Evolutionary conservation across 2,797 vertebrate species (phyloP).

Genomic region (Pteropus rufus): DNA sequence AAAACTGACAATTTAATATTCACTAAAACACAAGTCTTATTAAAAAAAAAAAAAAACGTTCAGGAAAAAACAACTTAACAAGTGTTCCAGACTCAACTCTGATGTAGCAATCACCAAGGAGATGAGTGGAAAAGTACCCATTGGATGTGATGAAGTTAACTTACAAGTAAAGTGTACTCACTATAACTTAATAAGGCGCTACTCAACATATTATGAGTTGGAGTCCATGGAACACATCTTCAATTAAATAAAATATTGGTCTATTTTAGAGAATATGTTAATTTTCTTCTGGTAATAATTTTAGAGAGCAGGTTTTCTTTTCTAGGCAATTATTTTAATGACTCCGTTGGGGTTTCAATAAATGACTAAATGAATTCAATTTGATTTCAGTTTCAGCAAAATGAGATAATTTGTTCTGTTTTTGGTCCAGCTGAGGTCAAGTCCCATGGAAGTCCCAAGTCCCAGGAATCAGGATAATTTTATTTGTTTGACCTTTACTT

Average conservation of each 20-base stretch:
- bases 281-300: slow-evolving; percentile 65
- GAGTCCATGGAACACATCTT: background rate
- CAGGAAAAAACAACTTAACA: background rate
- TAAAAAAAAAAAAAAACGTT: background rate
- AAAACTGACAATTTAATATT: background rate
- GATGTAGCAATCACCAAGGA: background rate
- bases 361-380: slow-evolving; percentile 54
- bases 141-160: background rate
- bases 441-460: background rate
- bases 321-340: slow-evolving; percentile 59
- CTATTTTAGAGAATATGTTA: slow-evolving; percentile 33
- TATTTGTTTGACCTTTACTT: background rate
- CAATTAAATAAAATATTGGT: slow-evolving; percentile 23
- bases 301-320: slow-evolving; percentile 64
- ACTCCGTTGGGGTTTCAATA: slow-evolving; percentile 60
- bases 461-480: background rate
- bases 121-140: background rate
- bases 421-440: slow-evolving; percentile 45
- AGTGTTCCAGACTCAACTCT: background rate
- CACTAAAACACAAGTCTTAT: background rate
- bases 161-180: background rate
- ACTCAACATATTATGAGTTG: background rate
- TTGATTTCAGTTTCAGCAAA: slow-evolving; percentile 59
- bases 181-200: background rate
- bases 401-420: slow-evolving; percentile 55